phyloP scores from a whole-genome alignment of 1,140 invertebrate genomes.

The Drosophila takahashii region DNA sequence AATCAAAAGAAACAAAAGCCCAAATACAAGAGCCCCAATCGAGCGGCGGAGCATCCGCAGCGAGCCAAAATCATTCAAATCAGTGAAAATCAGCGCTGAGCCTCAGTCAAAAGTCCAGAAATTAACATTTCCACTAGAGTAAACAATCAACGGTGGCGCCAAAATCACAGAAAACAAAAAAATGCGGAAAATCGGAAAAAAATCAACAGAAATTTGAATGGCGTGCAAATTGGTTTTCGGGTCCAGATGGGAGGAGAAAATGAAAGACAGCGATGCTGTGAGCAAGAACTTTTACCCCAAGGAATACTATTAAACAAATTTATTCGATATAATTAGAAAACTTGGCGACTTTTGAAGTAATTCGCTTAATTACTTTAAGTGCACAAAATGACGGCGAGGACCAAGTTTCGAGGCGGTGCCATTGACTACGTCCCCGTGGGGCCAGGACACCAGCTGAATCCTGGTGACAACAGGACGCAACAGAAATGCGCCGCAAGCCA shows the following conservation, averaged over 20 bases:
- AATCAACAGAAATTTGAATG: conserved; percentile 46
- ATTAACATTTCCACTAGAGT: conserved; percentile 80
- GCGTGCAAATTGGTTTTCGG: conserved; percentile 71
- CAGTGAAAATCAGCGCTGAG: conserved; percentile 49
- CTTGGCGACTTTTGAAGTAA: conserved; percentile 83
- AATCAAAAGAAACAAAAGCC: conserved; percentile 66
- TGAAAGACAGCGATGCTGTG: conserved; percentile 27
- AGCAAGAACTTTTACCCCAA: conserved; percentile 42
- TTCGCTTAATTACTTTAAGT: conserved; percentile 83
- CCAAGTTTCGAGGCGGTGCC: conserved; percentile 46
- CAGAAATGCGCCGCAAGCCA: conserved; percentile 70
- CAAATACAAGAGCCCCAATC: conserved; percentile 23
- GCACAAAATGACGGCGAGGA: conserved; percentile 55
- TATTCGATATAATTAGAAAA: conserved; percentile 84
- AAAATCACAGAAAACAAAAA: conserved; percentile 62
- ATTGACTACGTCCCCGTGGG: conserved; percentile 24
- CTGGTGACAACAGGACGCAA: conserved; percentile 66
- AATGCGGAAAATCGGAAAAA: conserved; percentile 24
- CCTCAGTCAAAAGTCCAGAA: conserved; percentile 77
- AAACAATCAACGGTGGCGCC: conserved; percentile 67
- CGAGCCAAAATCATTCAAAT: conserved; percentile 71
- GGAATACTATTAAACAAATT: conserved; percentile 81
- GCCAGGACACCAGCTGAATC: conserved; percentile 19
- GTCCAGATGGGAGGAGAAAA: conserved; percentile 7
- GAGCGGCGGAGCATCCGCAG: conserved; percentile 39